Percentiles rank a stretch among this genome's conserved stretches.
These are phyloP conservation scores for Chrysomela aeneicollis DNA, from an alignment of 2,888 invertebrate genomes.

Conservation along the genomic window DNA sequence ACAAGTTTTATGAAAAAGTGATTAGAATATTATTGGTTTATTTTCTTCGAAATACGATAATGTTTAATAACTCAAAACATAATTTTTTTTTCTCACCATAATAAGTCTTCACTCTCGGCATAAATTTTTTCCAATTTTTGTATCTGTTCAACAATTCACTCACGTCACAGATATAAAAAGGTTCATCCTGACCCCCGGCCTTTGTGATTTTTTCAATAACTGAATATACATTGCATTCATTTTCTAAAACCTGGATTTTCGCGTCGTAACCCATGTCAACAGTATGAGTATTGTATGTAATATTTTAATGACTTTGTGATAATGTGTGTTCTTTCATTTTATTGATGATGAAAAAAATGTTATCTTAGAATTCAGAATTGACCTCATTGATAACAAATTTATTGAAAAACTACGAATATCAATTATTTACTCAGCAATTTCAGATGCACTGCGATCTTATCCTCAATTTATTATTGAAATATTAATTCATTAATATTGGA, in stretches of 20 bases:
- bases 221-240: slow-evolving; percentile 12
- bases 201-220: slow-evolving; percentile 27
- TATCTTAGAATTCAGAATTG: too few species aligned
- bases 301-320: not conserved
- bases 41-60: too few species aligned
- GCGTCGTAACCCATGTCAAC: slow-evolving; percentile 2
- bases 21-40: too few species aligned
- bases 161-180: slow-evolving; percentile 32
- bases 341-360: too few species aligned
- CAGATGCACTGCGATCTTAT: too few species aligned
- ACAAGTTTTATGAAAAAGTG: too few species aligned
- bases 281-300: not conserved
- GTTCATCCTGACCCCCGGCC: slow-evolving; percentile 25
- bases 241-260: slow-evolving; percentile 19
- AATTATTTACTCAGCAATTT: too few species aligned
- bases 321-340: too few species aligned
- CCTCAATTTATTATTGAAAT: too few species aligned
- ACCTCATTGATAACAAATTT: too few species aligned
- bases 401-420: too few species aligned
- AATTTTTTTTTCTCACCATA: slow-evolving; percentile 30
- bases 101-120: slow-evolving; percentile 30
- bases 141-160: slow-evolving; percentile 25
- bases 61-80: not conserved
- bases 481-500: too few species aligned
- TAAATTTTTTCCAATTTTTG: slow-evolving; percentile 26